A percentile compares a stretch with the other conserved stretches of the same genome.
Conservation (phyloP, 1,140 invertebrate species). For the Drosophila arawakana region DNA sequence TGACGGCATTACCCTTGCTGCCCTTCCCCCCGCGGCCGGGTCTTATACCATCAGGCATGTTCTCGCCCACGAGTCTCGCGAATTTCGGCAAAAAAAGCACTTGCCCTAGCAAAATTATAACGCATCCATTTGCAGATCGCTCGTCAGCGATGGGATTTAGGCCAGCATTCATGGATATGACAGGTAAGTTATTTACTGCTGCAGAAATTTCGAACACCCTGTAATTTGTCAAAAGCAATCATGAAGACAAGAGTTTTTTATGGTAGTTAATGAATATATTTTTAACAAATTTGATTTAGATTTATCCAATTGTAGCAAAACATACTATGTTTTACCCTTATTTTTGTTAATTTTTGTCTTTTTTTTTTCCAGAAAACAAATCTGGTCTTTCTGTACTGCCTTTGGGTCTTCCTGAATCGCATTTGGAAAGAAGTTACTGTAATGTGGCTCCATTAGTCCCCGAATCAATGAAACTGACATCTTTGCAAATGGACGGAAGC, state of each 20-base stretch:
- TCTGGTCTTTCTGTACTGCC: conserved; percentile 2
- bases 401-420: conserved; percentile 19
- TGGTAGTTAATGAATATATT: neutral
- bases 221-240: no score
- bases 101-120: conserved; percentile 28
- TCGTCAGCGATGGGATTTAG: neutral
- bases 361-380: conserved; percentile 32
- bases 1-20: conserved; percentile 42
- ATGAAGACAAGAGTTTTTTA: neutral
- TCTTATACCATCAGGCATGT: conserved; percentile 87
- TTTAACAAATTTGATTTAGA: no score
- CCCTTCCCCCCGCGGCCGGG: conserved; percentile 87
- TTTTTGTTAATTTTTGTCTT: neutral
- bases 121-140: conserved; percentile 36
- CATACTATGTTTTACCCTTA: neutral
- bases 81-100: conserved; percentile 36
- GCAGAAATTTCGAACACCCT: neutral
- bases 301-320: no score
- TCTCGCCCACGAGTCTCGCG: conserved; percentile 66
- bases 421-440: conserved; percentile 64
- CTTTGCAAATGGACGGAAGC: neutral
- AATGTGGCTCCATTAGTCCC: conserved; percentile 80
- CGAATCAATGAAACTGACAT: conserved; percentile 58
- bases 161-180: neutral
- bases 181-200: neutral